These are phyloP conservation scores for Romanomermis culicivorax DNA, from an alignment of 2,888 invertebrate species.

Conservation along the genomic window DNA sequence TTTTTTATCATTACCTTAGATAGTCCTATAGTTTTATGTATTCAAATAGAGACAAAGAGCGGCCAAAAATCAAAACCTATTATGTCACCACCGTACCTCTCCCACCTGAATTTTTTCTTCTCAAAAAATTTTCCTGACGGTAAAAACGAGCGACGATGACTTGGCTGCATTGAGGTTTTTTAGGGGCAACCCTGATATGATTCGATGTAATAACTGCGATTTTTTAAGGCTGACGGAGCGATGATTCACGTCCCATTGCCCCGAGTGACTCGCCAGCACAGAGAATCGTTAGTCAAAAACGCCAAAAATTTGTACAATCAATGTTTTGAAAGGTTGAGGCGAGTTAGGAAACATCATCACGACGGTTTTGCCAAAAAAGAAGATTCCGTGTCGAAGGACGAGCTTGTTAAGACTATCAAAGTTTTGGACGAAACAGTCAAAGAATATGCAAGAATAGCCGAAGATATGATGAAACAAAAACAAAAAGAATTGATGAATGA, in stretches of 20 bases:
- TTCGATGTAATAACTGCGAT: no score
- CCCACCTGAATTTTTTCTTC: no score
- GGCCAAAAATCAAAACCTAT: no score
- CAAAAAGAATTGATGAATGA: constrained; percentile 50
- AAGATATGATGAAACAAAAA: constrained; percentile 45
- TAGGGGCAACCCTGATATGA: no score
- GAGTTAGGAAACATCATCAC: background rate
- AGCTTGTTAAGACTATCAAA: background rate
- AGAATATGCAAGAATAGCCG: constrained; percentile 43
- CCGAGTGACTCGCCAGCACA: constrained; percentile 69
- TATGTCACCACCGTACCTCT: no score
- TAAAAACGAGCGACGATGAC: no score
- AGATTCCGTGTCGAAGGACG: background rate
- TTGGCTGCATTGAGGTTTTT: no score
- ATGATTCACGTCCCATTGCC: constrained; percentile 19
- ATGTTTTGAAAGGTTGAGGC: constrained; percentile 22
- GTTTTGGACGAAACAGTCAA: constrained; percentile 48
- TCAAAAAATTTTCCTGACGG: no score
- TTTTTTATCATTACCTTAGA: no score
- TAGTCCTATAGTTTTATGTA: no score
- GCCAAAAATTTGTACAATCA: constrained; percentile 34
- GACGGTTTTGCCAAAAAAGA: no score
- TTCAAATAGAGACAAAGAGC: no score
- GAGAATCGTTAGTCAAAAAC: constrained; percentile 64
- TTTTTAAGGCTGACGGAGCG: constrained; percentile 21